Percentiles rank a stretch among this genome's conserved stretches.
These are phyloP conservation scores for Pithys albifrons DNA, from an alignment of 2,113 vertebrate species.

Conservation along the genomic window DNA sequence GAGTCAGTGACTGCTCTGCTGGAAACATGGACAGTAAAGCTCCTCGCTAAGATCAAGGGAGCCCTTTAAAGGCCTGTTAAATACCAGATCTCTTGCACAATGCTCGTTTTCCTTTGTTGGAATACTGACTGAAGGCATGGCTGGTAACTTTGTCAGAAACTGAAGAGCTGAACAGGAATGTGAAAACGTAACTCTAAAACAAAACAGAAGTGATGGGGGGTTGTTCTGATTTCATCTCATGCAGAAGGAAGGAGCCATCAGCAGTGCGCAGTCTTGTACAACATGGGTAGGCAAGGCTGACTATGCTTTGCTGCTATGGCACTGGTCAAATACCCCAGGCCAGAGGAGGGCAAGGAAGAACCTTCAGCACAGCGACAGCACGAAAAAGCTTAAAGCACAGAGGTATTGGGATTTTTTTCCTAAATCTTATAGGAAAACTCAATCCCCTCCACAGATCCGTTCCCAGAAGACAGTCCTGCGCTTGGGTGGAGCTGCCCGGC, in stretches of 20 bases:
- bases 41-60: not conserved
- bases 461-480: accelerated
- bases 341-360: not conserved
- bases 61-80: not conserved
- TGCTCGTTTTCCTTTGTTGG: not conserved
- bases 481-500: not conserved
- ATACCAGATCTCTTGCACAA: not conserved
- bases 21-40: not conserved
- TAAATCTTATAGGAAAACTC: not conserved
- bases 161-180: not conserved
- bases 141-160: not conserved
- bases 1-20: not conserved
- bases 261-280: not conserved
- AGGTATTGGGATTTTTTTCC: not conserved
- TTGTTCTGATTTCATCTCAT: not conserved
- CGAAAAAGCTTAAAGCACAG: not conserved
- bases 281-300: not conserved
- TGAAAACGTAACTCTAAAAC: not conserved
- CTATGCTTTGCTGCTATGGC: not conserved
- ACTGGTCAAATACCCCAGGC: accelerated
- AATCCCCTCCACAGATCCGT: not conserved
- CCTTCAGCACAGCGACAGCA: accelerated
- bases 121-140: not conserved
- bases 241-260: not conserved
- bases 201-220: not conserved